Percentiles rank a stretch among this genome's conserved stretches.
These are phyloP conservation scores for Gastrophysa polygoni DNA, from an alignment of 2,888 invertebrate genomes.

Conservation along the genomic window DNA sequence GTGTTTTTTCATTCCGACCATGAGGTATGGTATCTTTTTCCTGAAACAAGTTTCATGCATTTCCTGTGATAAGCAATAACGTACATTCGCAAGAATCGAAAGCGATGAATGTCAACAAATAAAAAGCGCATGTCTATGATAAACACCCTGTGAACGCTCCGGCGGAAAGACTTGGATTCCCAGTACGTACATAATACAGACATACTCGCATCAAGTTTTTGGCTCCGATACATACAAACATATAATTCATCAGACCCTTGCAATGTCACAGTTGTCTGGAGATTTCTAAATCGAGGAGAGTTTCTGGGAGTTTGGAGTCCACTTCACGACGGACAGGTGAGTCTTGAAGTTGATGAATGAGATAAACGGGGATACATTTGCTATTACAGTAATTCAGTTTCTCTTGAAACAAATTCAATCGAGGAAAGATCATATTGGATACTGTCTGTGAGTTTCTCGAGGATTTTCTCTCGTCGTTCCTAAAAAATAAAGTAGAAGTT, in stretches of 20 bases:
- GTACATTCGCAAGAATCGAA: slow-evolving; percentile 18
- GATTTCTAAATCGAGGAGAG: not conserved
- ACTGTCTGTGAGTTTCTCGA: too few relatives aligned
- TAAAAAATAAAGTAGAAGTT: too few relatives aligned
- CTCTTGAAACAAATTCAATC: too few relatives aligned
- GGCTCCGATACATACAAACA: too few relatives aligned
- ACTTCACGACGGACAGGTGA: not conserved
- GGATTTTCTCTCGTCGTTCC: too few relatives aligned
- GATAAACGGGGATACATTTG: too few relatives aligned
- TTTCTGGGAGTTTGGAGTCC: not conserved
- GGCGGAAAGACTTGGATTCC: slow-evolving; percentile 6
- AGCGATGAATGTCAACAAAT: slow-evolving; percentile 37
- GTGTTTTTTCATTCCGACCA: too few relatives aligned
- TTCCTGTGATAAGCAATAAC: not conserved
- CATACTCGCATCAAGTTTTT: slow-evolving; percentile 9
- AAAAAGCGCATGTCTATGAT: slow-evolving; percentile 35
- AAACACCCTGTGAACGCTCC: slow-evolving; percentile 13
- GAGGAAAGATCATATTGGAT: too few relatives aligned
- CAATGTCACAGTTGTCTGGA: not conserved
- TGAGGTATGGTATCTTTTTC: too few relatives aligned
- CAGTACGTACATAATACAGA: slow-evolving; percentile 10
- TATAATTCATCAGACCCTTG: not conserved
- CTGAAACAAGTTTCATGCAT: too few relatives aligned
- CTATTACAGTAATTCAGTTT: too few relatives aligned
- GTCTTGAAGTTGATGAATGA: not conserved